Conservation (phyloP, 1,140 invertebrate species). For the Epicauta chinensis region DNA sequence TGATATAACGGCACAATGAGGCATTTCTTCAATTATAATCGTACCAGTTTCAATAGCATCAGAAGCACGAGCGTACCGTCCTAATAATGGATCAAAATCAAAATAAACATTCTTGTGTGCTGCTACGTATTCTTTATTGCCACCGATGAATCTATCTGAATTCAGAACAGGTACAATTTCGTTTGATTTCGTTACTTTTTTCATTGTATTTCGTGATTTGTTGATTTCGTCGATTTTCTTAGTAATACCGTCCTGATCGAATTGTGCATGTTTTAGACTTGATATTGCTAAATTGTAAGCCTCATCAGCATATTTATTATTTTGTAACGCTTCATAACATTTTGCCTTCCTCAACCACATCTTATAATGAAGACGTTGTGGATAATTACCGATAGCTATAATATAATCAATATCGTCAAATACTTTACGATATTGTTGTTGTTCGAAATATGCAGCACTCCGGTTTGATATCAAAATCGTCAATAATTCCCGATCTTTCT, state of each 20-base stretch:
- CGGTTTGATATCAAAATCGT: conserved; percentile 78
- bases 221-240: conserved; percentile 34
- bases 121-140: conserved; percentile 27
- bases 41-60: conserved; percentile 44
- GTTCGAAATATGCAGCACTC: conserved; percentile 78
- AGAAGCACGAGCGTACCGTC: conserved; percentile 43
- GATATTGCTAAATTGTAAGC: conserved; percentile 35
- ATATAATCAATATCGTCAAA: conserved; percentile 71
- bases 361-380: conserved; percentile 36
- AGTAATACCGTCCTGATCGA: conserved; percentile 26
- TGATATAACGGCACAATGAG: conserved; percentile 44
- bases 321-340: conserved; percentile 29
- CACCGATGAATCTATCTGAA: conserved; percentile 23
- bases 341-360: conserved; percentile 30
- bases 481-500: conserved; percentile 52
- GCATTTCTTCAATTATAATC: conserved; percentile 51
- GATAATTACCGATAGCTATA: conserved; percentile 60
- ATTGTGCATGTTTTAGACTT: conserved; percentile 27
- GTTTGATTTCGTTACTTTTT: conserved; percentile 11
- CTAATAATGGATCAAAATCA: conserved; percentile 29
- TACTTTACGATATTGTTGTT: conserved; percentile 62
- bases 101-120: conserved; percentile 52
- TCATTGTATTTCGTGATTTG: conserved; percentile 6
- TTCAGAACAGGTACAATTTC: conserved; percentile 19
- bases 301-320: conserved; percentile 33